Conservation (phyloP, 2,888 invertebrate species). For the Coenonympha arcania region DNA sequence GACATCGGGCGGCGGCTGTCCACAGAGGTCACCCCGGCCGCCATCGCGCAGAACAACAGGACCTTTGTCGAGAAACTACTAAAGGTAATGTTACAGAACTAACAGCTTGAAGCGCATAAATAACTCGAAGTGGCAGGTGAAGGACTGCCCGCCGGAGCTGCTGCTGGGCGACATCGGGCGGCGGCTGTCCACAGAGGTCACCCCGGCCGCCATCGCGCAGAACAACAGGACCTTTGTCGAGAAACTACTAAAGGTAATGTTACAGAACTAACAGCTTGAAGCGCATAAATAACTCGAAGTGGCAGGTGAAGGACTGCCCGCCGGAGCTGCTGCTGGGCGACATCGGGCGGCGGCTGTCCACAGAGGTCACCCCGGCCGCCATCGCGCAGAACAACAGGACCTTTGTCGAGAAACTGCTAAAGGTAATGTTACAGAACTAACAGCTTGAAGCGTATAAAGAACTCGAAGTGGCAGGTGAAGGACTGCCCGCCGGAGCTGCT, state of each 20-base stretch:
- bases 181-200: conserved; percentile 77
- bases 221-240: conserved; percentile 99
- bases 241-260: conserved; percentile 89
- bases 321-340: conserved; percentile 67
- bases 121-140: conserved; percentile 76
- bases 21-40: conserved; percentile 85
- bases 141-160: conserved; percentile 74
- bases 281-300: conserved; percentile 76
- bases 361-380: conserved; percentile 86
- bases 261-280: conserved; percentile 75
- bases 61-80: conserved; percentile 97
- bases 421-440: conserved; percentile 78
- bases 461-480: conserved; percentile 76
- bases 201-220: conserved; percentile 93
- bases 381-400: conserved; percentile 98
- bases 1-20: conserved; percentile 72
- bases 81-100: conserved; percentile 79
- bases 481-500: conserved; percentile 73
- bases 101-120: conserved; percentile 77
- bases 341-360: conserved; percentile 71
- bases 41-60: conserved; percentile 97
- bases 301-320: conserved; percentile 77
- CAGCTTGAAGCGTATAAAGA: conserved; percentile 77
- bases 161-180: conserved; percentile 66
- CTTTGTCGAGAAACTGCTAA: conserved; percentile 96